phyloP scores from a whole-genome alignment of 2,113 vertebrate genomes.

The Syngnathus scovelli region DNA sequence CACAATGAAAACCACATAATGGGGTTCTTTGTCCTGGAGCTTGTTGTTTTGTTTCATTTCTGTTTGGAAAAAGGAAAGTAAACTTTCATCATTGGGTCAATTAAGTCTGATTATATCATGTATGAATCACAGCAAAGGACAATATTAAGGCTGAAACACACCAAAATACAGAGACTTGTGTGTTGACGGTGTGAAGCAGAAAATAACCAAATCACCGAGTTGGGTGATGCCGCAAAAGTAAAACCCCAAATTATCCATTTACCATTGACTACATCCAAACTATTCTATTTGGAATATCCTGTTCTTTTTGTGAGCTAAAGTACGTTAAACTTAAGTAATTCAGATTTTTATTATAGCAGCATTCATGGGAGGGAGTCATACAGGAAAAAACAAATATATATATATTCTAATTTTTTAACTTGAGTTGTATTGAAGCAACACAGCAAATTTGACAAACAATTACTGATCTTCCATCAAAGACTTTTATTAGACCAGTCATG shows the following conservation, averaged over 20 bases:
- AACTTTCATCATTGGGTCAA: background rate
- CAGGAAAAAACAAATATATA: slow-evolving; percentile 8
- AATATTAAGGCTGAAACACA: background rate
- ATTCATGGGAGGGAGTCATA: slow-evolving; percentile 4
- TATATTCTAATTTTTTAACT: slow-evolving; percentile 10
- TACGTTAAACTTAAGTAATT: too few relatives aligned
- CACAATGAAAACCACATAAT: background rate
- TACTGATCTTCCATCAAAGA: slow-evolving; percentile 43
- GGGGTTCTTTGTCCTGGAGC: background rate
- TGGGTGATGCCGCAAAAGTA: too few relatives aligned
- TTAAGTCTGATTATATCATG: background rate
- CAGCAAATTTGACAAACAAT: slow-evolving; percentile 41
- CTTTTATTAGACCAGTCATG: slow-evolving; percentile 47
- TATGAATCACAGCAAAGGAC: background rate
- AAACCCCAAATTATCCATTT: too few relatives aligned
- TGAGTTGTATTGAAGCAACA: slow-evolving; percentile 17
- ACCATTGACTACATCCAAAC: too few relatives aligned
- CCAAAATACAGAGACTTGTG: background rate
- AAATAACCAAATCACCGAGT: background rate
- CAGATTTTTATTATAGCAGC: background rate
- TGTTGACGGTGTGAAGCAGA: background rate
- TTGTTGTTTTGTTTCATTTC: background rate
- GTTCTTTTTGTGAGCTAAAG: too few relatives aligned
- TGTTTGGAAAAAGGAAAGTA: background rate
- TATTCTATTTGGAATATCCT: too few relatives aligned